Conservation (phyloP, 1,140 invertebrate species). For the Chymomyza costata region DNA sequence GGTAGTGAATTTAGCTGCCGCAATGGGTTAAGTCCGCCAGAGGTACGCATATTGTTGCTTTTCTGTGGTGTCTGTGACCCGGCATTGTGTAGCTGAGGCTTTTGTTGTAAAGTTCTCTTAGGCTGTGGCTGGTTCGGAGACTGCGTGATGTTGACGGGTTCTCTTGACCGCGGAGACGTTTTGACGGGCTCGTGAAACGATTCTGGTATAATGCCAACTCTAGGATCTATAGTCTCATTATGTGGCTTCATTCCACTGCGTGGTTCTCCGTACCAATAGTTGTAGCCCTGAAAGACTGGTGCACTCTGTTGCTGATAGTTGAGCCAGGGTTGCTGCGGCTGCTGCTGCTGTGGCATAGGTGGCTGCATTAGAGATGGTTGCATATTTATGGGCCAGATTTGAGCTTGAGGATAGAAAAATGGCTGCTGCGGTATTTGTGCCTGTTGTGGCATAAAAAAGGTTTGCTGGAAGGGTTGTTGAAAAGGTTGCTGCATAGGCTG, state of each 20-base stretch:
- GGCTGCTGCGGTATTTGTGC: neutral
- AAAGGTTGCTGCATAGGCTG: too few relatives aligned
- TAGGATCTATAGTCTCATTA: too few relatives aligned
- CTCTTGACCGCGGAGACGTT: slow-evolving; percentile 1
- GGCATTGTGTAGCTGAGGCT: neutral
- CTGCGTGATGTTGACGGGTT: neutral
- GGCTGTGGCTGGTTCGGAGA: neutral
- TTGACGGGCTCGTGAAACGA: neutral
- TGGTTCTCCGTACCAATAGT: too few relatives aligned
- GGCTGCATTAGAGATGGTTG: too few relatives aligned
- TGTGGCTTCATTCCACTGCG: too few relatives aligned
- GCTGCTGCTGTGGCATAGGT: neutral
- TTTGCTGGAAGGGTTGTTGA: too few relatives aligned
- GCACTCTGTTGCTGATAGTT: neutral
- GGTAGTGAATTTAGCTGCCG: too few relatives aligned
- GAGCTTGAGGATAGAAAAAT: neutral
- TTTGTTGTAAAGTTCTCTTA: too few relatives aligned
- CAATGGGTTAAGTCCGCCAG: too few relatives aligned
- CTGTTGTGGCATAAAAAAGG: neutral
- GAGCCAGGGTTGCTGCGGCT: neutral
- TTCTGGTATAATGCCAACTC: neutral
- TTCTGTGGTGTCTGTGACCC: neutral
- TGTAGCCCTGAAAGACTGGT: too few relatives aligned
- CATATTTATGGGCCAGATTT: neutral
- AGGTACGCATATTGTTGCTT: too few relatives aligned